Conservation (phyloP, 2,797 vertebrate genomes). For the Artibeus jamaicensis region DNA sequence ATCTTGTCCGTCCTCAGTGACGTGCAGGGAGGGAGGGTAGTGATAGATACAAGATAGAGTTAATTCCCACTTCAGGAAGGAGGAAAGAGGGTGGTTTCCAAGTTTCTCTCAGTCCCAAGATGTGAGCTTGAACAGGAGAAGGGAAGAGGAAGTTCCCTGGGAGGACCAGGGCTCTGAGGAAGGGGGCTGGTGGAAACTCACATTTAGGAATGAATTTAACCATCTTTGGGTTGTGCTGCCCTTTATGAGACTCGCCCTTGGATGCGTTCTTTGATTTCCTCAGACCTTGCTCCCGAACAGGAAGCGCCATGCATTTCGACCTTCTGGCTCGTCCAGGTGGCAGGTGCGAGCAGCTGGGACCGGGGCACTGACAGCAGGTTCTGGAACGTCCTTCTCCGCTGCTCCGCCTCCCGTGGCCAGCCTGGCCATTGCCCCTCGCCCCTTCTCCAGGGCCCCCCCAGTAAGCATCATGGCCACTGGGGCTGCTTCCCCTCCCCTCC, state of each 20-base stretch:
- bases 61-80: constrained; percentile 1
- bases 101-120: neutral
- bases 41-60: neutral
- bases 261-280: constrained; percentile 20
- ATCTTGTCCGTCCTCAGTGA: neutral
- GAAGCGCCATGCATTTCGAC: constrained; percentile 1
- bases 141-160: neutral
- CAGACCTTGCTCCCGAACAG: neutral
- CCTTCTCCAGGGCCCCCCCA: neutral
- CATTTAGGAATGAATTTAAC: constrained; percentile 64
- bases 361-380: constrained; percentile 34
- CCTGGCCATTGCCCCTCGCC: neutral
- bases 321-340: neutral
- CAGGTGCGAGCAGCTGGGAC: neutral
- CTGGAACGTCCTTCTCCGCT: neutral
- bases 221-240: neutral
- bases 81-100: neutral
- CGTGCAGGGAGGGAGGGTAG: neutral
- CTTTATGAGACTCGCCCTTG: neutral
- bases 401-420: neutral
- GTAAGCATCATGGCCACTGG: neutral
- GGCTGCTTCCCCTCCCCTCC: neutral
- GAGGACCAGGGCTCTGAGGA: constrained; percentile 9
- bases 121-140: neutral
- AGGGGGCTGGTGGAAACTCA: neutral